These are phyloP conservation scores for Platygyra sinensis DNA, from an alignment of 64 coral and sea anemone genomes.

Conservation along the genomic window DNA sequence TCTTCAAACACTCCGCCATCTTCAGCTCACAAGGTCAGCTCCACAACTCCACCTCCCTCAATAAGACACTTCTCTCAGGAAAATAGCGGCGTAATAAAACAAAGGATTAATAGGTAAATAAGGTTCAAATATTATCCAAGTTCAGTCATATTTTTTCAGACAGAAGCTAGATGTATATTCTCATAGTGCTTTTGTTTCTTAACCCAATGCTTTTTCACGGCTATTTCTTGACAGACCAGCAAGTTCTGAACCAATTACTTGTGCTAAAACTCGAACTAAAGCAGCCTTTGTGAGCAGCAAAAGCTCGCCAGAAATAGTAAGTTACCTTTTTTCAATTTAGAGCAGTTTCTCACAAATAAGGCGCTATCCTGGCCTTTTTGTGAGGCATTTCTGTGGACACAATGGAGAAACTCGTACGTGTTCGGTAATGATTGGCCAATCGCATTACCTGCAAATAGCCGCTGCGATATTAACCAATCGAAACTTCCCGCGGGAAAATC, in stretches of 20 bases:
- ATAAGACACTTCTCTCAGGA: slow-evolving; percentile 14
- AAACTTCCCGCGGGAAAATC: too few species aligned
- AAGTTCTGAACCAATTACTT: slow-evolving; percentile 13
- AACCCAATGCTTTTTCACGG: background rate
- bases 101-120: background rate
- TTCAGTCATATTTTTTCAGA: background rate
- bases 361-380: too few species aligned
- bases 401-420: too few species aligned
- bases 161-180: background rate
- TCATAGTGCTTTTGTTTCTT: background rate
- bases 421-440: too few species aligned
- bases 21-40: slow-evolving; percentile 11
- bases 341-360: too few species aligned
- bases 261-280: slow-evolving; percentile 43
- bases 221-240: slow-evolving; percentile 14
- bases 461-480: too few species aligned
- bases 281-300: slow-evolving; percentile 75
- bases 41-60: background rate
- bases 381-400: too few species aligned
- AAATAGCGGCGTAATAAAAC: background rate
- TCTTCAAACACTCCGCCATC: slow-evolving; percentile 38
- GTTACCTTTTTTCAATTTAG: background rate
- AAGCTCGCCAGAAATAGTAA: slow-evolving; percentile 52
- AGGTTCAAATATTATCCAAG: too few species aligned
- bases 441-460: too few species aligned